Base-by-base conservation (phyloP, 1,140 invertebrate species). In the Plectrocnemia conspersa region DNA sequence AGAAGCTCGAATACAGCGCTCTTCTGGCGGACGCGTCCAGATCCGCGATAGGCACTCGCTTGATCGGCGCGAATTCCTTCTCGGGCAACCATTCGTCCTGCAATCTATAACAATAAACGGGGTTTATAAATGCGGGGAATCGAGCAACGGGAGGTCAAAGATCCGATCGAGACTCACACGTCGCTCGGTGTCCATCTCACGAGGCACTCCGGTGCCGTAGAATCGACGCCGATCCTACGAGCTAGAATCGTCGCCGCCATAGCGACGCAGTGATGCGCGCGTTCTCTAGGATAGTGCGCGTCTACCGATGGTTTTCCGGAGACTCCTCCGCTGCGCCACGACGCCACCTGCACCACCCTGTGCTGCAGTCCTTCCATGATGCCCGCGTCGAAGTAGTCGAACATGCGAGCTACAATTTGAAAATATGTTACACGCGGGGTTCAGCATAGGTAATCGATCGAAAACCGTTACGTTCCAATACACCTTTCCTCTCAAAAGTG, bases 351-450 rank as follows among this genome's bases (percentile, higher is more conserved):
- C 15, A 82, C 81, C 56, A 89, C 67, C 56, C 81, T 79, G 65
- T 86, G 83, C 67, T 89, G 85, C 11, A 93, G 74, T 16, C 85
- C 83, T 69, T 92, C 88, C 90, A 93, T 93, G 46, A 88, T 85
- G 24, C 88, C 86, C 49, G 84, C 73, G 69, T 93, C 91, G 68
- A 93, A 89, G 71, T 88, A 92, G 71, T 93, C 91, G 67, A 90
- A 89, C 77, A 87, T 82, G 45, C 88, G 82, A 50, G 88, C 88
- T 79, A 68, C 55, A 65, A 41, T 13, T 15, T 19, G 38, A 41
- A 41, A 41, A 41, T 7, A 7, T 29, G 7, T n/a, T 29, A 29
- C 7, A 7, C 27, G 27, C 27, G 7, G 27, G n/a, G n/a, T 7
- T n/a, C 27, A 29, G 6, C 7, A 29, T 7, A 7, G 7, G 27